Percentiles rank a stretch among this genome's conserved stretches.
Evolutionary conservation across 2,797 vertebrate genomes (phyloP).

Genomic region (Pangasius sanitwongsei): DNA sequence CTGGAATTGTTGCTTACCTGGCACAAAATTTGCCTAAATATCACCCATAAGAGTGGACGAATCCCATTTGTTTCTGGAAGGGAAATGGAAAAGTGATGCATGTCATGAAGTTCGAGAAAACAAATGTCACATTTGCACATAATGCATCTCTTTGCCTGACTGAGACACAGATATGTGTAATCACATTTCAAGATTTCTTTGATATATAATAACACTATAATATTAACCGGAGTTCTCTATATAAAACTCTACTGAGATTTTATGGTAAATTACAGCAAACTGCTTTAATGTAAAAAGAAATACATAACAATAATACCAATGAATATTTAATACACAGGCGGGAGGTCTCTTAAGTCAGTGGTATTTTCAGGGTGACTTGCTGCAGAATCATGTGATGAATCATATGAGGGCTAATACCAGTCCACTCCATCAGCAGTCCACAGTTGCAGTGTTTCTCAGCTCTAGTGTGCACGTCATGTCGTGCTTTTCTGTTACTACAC

Average conservation of each 20-base stretch:
- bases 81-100: not conserved
- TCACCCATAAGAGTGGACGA: not conserved
- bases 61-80: not conserved
- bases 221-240: not conserved
- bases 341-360: no score
- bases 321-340: not conserved
- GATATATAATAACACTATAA: not conserved
- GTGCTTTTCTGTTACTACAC: not conserved
- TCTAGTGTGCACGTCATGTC: not conserved
- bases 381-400: constrained; percentile 7
- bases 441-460: not conserved
- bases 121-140: not conserved
- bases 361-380: not conserved
- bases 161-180: not conserved
- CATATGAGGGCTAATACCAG: not conserved
- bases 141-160: not conserved
- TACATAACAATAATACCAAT: not conserved
- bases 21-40: not conserved
- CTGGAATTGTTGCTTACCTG: not conserved
- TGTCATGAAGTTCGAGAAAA: not conserved
- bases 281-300: not conserved
- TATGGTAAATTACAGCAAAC: not conserved
- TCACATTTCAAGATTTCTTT: not conserved
- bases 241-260: not conserved
- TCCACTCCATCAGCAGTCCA: not conserved